phyloP scores from a whole-genome alignment of 2,797 vertebrate species.

The Aselliscus stoliczkanus region DNA sequence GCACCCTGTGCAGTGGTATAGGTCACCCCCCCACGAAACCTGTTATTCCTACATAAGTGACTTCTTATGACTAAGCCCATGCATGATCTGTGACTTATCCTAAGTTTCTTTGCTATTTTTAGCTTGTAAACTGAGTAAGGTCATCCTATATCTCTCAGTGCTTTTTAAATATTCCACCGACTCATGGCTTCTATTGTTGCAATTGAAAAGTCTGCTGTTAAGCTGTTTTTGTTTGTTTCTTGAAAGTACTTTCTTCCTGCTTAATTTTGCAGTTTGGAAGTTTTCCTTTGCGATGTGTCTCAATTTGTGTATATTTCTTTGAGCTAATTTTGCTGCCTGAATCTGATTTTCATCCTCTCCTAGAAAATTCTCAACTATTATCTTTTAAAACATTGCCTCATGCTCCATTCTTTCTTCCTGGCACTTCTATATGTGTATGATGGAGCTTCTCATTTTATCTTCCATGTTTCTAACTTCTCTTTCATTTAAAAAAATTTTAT shows the following conservation, averaged over 20 bases:
- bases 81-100: neutral
- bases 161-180: neutral
- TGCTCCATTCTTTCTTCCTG: neutral
- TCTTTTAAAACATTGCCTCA: neutral
- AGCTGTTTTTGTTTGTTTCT: neutral
- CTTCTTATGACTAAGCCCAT: neutral
- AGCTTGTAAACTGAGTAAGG: neutral
- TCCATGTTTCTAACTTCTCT: neutral
- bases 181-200: neutral
- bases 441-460: neutral
- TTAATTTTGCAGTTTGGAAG: neutral
- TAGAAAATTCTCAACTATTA: neutral
- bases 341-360: neutral
- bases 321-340: neutral
- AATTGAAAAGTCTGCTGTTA: neutral
- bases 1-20: no score
- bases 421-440: neutral
- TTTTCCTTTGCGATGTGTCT: neutral
- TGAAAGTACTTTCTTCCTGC: neutral
- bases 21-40: neutral
- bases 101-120: neutral
- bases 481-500: neutral
- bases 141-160: neutral
- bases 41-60: neutral
- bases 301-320: neutral